phyloP scores from a whole-genome alignment of 2,888 invertebrate species.

The Aspidiotus destructor region DNA sequence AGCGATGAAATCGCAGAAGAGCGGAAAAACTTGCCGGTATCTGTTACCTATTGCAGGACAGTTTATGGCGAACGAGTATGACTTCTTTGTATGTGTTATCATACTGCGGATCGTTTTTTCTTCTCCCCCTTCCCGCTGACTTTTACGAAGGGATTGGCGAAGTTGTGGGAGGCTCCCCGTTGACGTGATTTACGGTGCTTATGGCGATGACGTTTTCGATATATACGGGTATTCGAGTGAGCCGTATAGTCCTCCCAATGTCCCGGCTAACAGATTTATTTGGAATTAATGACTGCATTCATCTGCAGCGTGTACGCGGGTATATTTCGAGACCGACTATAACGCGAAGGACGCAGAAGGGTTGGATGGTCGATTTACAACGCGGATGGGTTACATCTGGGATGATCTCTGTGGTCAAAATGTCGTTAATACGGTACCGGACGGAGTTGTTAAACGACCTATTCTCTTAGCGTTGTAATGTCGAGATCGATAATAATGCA shows the following conservation, averaged over 20 bases:
- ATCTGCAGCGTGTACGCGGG: too few species aligned
- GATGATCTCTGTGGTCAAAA: too few species aligned
- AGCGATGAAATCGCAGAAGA: constrained; percentile 3
- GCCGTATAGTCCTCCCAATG: neutral
- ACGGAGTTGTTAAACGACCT: too few species aligned
- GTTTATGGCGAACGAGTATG: constrained; percentile 3
- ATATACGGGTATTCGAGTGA: neutral
- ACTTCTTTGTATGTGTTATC: neutral
- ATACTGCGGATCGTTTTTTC: neutral
- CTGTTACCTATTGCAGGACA: constrained; percentile 24
- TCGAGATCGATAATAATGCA: too few species aligned
- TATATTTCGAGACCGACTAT: too few species aligned
- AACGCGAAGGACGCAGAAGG: too few species aligned
- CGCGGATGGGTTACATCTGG: too few species aligned
- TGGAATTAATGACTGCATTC: neutral
- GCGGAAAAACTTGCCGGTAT: constrained; percentile 20
- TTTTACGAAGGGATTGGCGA: neutral
- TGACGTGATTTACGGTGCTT: neutral
- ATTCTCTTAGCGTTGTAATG: too few species aligned
- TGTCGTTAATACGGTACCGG: too few species aligned
- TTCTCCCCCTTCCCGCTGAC: neutral
- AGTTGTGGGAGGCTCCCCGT: neutral
- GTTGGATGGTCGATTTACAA: too few species aligned
- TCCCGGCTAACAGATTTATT: neutral
- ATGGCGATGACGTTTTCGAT: neutral